phyloP scores from a whole-genome alignment of 2,113 vertebrate genomes.

The Natator depressus region DNA sequence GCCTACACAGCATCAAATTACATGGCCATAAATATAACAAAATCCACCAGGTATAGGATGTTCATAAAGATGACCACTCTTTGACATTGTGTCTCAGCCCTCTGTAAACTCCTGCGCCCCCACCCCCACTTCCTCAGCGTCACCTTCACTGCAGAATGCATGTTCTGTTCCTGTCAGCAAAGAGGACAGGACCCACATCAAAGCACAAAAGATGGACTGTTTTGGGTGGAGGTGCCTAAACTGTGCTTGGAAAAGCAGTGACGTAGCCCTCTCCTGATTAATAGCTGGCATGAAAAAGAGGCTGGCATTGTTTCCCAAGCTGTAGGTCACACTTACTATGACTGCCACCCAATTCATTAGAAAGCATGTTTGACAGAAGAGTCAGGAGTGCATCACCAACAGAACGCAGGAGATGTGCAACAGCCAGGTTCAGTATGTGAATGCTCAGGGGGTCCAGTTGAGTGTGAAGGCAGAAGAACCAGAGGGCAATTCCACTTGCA shows the following conservation, averaged over 20 bases:
- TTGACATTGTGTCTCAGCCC: not conserved
- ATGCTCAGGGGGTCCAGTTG: not conserved
- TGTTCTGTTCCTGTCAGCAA: not conserved
- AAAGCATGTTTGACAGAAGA: not conserved
- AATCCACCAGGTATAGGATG: not conserved
- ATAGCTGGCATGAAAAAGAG: not conserved
- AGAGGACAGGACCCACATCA: not conserved
- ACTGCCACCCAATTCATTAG: not conserved
- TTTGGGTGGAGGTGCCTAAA: not conserved
- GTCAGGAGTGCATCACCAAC: not conserved
- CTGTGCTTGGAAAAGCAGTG: not conserved
- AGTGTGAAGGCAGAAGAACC: not conserved
- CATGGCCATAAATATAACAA: not conserved
- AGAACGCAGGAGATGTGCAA: not conserved
- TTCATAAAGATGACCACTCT: not conserved
- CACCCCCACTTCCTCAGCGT: too few species aligned
- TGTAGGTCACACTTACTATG: not conserved
- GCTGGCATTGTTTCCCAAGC: not conserved
- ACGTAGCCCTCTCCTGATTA: not conserved
- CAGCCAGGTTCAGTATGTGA: not conserved
- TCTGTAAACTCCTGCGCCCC: not conserved
- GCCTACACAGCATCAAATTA: not conserved
- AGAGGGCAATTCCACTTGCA: not conserved
- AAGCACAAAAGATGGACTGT: not conserved
- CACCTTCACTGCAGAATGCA: not conserved